Evolutionary conservation across 2,797 vertebrate genomes (phyloP), one percentile per base, ranked within the genome.

Genomic region (Parauchenoglanis punctatus): DNA sequence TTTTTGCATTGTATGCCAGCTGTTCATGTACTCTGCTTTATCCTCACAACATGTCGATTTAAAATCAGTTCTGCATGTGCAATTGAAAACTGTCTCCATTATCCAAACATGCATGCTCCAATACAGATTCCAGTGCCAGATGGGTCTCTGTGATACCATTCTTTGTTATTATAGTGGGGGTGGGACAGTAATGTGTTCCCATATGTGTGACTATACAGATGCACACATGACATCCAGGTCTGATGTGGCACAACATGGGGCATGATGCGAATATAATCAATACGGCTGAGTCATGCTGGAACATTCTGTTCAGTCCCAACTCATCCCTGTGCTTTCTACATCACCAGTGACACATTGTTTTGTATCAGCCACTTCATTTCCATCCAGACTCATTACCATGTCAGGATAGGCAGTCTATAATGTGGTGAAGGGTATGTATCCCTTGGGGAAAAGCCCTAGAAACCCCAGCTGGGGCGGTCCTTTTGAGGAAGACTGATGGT

Each of bases 261-360:
- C 31, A 82, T 81, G 85, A 84, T 54, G 59, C 17, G 10, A 35
- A 83, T 28, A 86, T 88, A 85, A 88, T 85, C 84, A 58, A 86
- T 68, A 83, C 4, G 25, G 68, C 87, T 83, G 77, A 90, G 84
- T 90, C 89, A 89, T 81, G 87, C 85, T 76, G 77, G 83, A 85
- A 85, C 89, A 87, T 87, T 91, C 81, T 91, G 89, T 90, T 75
- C 84, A 10, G 7, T 83, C 52, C 87, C 78, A 88, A 84, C 86
- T 90, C 63, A 85, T 86, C 85, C 31, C 54, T 81, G 31, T 77
- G 73, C 61, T 58, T 81, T 72, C 85, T 31, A 86, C 76, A 49
- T 58, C 61, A 70, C 13, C 28, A 28, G 20, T 65, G 68, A 65
- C 17, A 28, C 7, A n/a, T 61, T 44, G 49, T 52, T 40, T n/a